These are phyloP conservation scores for Drosophila rubida DNA, from an alignment of 2,888 invertebrate species.

Conservation along the genomic window DNA sequence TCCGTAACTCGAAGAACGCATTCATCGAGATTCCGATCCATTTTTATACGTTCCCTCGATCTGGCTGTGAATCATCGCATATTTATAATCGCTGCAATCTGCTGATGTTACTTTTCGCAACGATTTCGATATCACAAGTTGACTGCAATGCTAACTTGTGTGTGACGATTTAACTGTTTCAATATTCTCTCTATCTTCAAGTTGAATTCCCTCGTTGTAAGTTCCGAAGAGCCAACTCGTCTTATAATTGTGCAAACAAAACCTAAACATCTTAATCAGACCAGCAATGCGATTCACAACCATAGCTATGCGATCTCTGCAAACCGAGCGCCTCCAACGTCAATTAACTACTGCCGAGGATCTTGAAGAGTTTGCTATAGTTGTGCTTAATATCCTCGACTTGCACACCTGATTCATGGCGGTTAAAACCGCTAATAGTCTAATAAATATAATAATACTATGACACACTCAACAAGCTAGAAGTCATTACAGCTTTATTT, in stretches of 20 bases:
- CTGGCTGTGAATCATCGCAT: not conserved
- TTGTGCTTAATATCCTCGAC: not conserved
- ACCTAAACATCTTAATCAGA: slow-evolving; percentile 6
- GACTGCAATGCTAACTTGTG: not conserved
- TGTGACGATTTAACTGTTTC: not conserved
- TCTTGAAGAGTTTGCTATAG: not conserved
- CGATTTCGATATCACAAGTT: not conserved
- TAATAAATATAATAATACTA: not conserved
- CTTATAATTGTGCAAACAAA: not conserved
- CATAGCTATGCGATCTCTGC: not conserved
- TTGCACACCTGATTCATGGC: not conserved
- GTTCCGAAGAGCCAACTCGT: not conserved
- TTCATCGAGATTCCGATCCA: not conserved
- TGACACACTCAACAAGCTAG: no score
- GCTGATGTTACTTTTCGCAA: not conserved
- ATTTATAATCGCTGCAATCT: not conserved
- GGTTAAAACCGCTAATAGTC: not conserved
- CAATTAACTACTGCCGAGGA: not conserved
- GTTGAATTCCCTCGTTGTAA: not conserved
- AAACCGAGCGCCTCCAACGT: not conserved
- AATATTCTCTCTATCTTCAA: not conserved
- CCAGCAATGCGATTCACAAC: slow-evolving; percentile 14
- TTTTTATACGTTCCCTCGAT: not conserved
- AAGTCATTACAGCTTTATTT: no score
- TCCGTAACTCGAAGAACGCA: not conserved